Evolutionary conservation across 2,888 invertebrate genomes (phyloP).

Genomic region (Phengaris alcon): DNA sequence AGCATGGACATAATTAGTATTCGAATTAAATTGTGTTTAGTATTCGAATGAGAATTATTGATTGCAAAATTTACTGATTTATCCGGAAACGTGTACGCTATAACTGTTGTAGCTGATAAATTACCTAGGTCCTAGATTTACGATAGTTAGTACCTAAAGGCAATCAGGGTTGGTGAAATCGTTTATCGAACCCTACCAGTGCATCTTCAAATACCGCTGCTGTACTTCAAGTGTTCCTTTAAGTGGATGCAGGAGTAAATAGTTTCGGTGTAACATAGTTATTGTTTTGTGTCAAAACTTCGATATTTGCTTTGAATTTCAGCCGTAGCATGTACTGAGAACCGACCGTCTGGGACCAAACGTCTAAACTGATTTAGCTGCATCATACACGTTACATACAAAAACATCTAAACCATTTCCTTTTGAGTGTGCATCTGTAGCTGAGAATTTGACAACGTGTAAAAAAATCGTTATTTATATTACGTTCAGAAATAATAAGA

Average conservation of each 20-base stretch:
- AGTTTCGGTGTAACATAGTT: conserved; percentile 12
- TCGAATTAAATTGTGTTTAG: too few species aligned
- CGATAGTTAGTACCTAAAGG: not conserved
- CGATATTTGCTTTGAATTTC: conserved; percentile 21
- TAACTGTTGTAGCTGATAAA: not conserved
- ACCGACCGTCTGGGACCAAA: not conserved
- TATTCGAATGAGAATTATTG: too few species aligned
- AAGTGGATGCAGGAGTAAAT: conserved; percentile 14
- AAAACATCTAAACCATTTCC: not conserved
- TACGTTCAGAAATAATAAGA: not conserved
- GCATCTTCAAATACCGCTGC: conserved; percentile 4
- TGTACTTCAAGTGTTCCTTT: not conserved
- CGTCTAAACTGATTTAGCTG: not conserved
- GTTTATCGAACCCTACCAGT: conserved; percentile 3
- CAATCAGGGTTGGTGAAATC: not conserved
- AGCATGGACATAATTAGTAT: too few species aligned
- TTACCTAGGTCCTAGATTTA: not conserved
- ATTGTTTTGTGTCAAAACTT: conserved; percentile 7
- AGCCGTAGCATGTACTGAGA: conserved; percentile 24
- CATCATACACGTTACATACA: not conserved
- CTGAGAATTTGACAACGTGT: not conserved
- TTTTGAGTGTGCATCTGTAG: not conserved
- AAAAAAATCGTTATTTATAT: too few species aligned
- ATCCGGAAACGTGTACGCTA: not conserved
- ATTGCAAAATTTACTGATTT: not conserved